phyloP scores from a whole-genome alignment of 2,888 invertebrate species.

The Hirtodrosophila histrioides region DNA sequence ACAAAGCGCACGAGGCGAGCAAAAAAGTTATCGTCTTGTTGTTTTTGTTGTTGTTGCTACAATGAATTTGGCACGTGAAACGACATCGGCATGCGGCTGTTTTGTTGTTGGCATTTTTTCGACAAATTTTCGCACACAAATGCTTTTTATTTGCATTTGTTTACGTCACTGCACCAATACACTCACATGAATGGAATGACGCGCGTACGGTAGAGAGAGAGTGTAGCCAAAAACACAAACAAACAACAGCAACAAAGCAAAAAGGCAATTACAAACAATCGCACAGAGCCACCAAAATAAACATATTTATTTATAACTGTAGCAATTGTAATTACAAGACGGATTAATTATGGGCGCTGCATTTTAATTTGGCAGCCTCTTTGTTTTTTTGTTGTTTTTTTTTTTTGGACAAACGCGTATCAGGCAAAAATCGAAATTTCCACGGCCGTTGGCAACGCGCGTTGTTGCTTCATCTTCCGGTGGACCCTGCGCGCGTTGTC shows the following conservation, averaged over 20 bases:
- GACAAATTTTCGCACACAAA: constrained; percentile 40
- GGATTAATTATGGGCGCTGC: constrained; percentile 23
- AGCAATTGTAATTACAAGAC: constrained; percentile 19
- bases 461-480: constrained; percentile 29
- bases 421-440: constrained; percentile 73
- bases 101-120: constrained; percentile 52
- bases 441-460: constrained; percentile 57
- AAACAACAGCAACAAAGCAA: constrained; percentile 47
- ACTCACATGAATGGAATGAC: constrained; percentile 36
- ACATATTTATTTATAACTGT: constrained; percentile 41
- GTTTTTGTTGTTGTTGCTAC: constrained; percentile 33
- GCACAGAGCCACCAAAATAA: constrained; percentile 26
- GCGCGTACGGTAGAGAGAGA: constrained; percentile 33
- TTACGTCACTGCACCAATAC: constrained; percentile 65
- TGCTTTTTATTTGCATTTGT: constrained; percentile 60
- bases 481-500: constrained; percentile 14
- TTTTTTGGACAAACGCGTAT: constrained; percentile 35
- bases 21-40: constrained; percentile 43
- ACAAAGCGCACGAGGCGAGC: constrained; percentile 56
- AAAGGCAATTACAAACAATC: constrained; percentile 33
- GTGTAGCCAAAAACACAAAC: constrained; percentile 53
- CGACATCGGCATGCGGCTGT: constrained; percentile 47
- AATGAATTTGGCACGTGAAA: constrained; percentile 68
- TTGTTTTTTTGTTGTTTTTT: constrained; percentile 22
- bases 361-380: constrained; percentile 36